Base-by-base conservation (phyloP, 1,140 invertebrate species). In the Bombus fervidus region DNA sequence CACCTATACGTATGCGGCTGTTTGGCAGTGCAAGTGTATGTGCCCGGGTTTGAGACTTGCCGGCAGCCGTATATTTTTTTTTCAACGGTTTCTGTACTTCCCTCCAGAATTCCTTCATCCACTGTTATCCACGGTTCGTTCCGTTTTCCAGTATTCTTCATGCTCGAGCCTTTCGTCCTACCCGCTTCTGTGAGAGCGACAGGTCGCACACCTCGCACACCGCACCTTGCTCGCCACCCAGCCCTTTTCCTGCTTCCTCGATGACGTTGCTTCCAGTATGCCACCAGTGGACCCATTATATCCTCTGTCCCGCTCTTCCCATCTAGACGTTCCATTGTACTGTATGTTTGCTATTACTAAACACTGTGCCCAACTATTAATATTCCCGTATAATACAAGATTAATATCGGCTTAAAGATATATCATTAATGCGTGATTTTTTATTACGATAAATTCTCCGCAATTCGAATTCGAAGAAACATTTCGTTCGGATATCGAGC, bases 31-130 rank as follows among this genome's bases (percentile, higher is more conserved):
- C 25, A 74, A 39, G 86, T 57, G 86, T 83, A 39, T 34, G 86
- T 78, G 83, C 28, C 71, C 71, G 85, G 88, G 88, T 92, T 92
- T 91, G 91, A 92, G 92, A 92, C 90, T 91, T 90, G 92, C 85
- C 81, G 89, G 78, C 87, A 85, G 86, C 64, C 87, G 81, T 89
- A 86, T 77, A 87, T 86, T 89, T 59, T 85, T 83, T 75, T 77
- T 37, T 59, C 83, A 37, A 73, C 79, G 78, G 73, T 81, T 86
- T 81, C 84, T 79, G 69, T 64, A 31, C 77, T 72, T 80, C 81
- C 83, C 84, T 62, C 72, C 83, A 73, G 78, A 80, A 83, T 86
- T 86, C 87, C 77, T 81, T 89, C 87, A 87, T 89, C 88, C 78
- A 79, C 57, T 69, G 31, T 71, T 75, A 75, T 78, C 78, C 78